Conservation (phyloP, 1,140 invertebrate species). For the Ylistrum balloti region DNA sequence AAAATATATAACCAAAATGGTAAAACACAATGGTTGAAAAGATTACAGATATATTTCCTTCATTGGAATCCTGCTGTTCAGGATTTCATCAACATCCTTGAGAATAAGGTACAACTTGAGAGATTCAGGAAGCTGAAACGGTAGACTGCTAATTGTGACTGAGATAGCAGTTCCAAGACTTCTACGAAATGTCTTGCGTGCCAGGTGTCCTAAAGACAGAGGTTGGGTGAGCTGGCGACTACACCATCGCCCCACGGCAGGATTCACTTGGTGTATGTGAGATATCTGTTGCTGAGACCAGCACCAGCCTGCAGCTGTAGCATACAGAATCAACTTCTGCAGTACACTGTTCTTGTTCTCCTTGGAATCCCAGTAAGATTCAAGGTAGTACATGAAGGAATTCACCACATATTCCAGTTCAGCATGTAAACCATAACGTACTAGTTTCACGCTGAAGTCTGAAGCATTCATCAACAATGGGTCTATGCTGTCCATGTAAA, state of each 20-base stretch:
- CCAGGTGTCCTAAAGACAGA: conserved; percentile 59
- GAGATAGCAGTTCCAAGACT: conserved; percentile 48
- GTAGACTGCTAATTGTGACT: conserved; percentile 45
- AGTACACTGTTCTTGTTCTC: conserved; percentile 54
- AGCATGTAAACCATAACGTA: conserved; percentile 49
- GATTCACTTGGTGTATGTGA: conserved; percentile 47
- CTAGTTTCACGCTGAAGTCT: conserved; percentile 67
- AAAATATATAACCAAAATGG: too few relatives aligned
- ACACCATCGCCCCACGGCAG: conserved; percentile 62
- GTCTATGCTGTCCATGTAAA: conserved; percentile 60
- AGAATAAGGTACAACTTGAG: conserved; percentile 48
- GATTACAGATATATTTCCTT: not conserved
- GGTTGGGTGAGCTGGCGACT: conserved; percentile 36
- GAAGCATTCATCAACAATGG: conserved; percentile 58
- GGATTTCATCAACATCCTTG: conserved; percentile 48
- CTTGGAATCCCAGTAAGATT: conserved; percentile 65
- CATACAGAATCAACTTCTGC: conserved; percentile 63
- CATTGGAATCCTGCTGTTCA: conserved; percentile 15
- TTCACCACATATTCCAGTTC: conserved; percentile 54
- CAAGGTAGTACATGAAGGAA: conserved; percentile 66
- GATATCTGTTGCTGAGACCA: conserved; percentile 57
- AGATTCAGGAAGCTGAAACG: conserved; percentile 47
- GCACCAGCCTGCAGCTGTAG: conserved; percentile 63
- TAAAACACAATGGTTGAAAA: too few relatives aligned
- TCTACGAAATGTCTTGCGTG: conserved; percentile 57